A percentile compares a stretch with the other conserved stretches of the same genome.
Evolutionary conservation across 2,888 invertebrate genomes (phyloP).

Genomic region (Drosophila koepferae): DNA sequence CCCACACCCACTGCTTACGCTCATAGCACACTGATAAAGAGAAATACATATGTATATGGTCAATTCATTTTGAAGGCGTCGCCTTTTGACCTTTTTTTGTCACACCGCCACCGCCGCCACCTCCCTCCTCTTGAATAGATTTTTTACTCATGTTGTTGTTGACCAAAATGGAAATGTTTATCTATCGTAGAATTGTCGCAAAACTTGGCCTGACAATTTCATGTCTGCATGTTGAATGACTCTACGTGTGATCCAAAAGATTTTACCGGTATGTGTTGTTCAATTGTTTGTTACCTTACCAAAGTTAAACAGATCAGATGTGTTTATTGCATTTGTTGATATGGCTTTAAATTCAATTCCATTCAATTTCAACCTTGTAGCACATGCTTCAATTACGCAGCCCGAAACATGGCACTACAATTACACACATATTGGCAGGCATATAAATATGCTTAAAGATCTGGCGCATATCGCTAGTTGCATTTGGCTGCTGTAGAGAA

Average conservation of each 20-base stretch:
- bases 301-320: conserved; percentile 13
- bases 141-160: conserved; percentile 32
- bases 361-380: conserved; percentile 61
- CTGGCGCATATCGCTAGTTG: conserved; percentile 33
- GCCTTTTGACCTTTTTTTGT: conserved; percentile 40
- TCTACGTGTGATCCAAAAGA: conserved; percentile 83
- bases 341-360: conserved; percentile 51
- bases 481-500: conserved; percentile 31
- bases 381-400: conserved; percentile 60
- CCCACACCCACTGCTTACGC: conserved; percentile 20
- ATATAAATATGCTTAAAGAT: conserved; percentile 60
- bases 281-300: conserved; percentile 25
- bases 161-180: conserved; percentile 64
- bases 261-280: conserved; percentile 83
- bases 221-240: conserved; percentile 83
- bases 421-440: conserved; percentile 20
- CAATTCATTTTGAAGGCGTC: conserved; percentile 30
- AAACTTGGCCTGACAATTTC: conserved; percentile 50
- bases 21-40: conserved; percentile 21
- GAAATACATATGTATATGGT: conserved; percentile 16
- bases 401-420: conserved; percentile 40
- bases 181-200: conserved; percentile 69
- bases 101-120: neutral
- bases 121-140: conserved; percentile 9
- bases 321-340: conserved; percentile 45